Percentiles rank a stretch among this genome's conserved stretches.
Evolutionary conservation across 2,888 invertebrate species (phyloP).

Genomic region (Drosophila kokeensis): DNA sequence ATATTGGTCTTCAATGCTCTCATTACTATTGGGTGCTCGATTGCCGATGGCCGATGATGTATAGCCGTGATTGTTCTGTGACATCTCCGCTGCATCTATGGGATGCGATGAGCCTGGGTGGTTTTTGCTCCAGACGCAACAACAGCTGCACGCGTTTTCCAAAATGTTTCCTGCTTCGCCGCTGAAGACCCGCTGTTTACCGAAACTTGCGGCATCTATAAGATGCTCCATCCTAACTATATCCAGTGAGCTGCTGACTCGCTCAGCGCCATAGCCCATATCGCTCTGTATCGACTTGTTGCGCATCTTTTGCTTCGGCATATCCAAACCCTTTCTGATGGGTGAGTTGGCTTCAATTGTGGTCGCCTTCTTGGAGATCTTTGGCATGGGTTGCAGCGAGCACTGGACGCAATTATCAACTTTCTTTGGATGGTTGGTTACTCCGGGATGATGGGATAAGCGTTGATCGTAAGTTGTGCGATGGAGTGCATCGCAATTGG

Average conservation of each 20-base stretch:
- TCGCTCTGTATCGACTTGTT: not conserved
- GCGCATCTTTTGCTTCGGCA: not conserved
- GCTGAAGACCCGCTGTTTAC: constrained; percentile 8
- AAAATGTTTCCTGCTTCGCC: not conserved
- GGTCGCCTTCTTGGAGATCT: not conserved
- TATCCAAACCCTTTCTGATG: not conserved
- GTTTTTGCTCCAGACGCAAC: not conserved
- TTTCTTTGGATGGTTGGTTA: not conserved
- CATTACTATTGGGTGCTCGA: not conserved
- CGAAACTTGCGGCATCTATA: not conserved
- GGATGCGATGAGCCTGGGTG: too few species aligned
- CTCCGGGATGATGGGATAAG: not conserved
- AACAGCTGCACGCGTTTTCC: not conserved
- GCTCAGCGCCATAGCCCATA: too few species aligned
- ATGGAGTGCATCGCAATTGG: constrained; percentile 34
- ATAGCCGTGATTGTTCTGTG: constrained; percentile 41
- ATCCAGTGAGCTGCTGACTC: too few species aligned
- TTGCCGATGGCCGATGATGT: constrained; percentile 35
- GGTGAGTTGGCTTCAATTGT: constrained; percentile 1
- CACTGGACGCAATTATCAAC: constrained; percentile 30
- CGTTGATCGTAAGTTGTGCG: constrained; percentile 39
- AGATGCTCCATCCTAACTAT: not conserved
- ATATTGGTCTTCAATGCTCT: not conserved
- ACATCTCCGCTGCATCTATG: not conserved
- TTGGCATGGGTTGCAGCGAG: not conserved